Evolutionary conservation across 2,888 invertebrate species (phyloP).

Genomic region (Tachina grossa): DNA sequence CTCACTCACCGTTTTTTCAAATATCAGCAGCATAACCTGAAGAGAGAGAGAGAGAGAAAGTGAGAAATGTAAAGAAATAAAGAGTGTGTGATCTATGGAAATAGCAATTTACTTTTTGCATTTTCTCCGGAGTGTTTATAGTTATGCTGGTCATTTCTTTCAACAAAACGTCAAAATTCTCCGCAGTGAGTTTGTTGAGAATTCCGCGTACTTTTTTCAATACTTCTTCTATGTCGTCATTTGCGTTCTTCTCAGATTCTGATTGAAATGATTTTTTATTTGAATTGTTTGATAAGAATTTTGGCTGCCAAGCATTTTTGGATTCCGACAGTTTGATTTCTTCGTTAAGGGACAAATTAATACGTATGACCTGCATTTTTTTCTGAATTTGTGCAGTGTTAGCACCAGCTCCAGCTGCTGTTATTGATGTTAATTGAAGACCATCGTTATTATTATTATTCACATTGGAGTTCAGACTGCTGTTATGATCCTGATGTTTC

Average conservation of each 20-base stretch:
- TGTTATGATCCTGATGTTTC: constrained; percentile 76
- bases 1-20: constrained; percentile 81
- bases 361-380: constrained; percentile 79
- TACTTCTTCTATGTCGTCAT: constrained; percentile 77
- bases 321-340: constrained; percentile 80
- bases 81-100: not conserved
- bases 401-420: not conserved
- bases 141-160: constrained; percentile 79
- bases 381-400: constrained; percentile 15
- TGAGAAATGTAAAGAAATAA: not conserved
- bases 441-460: constrained; percentile 66
- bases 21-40: constrained; percentile 80
- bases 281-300: constrained; percentile 71
- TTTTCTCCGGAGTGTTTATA: constrained; percentile 78
- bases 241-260: constrained; percentile 33
- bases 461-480: constrained; percentile 57
- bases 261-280: constrained; percentile 45
- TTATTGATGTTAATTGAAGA: constrained; percentile 9
- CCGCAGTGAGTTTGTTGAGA: constrained; percentile 80
- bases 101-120: constrained; percentile 77
- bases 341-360: constrained; percentile 79
- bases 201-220: constrained; percentile 81
- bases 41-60: constrained; percentile 3
- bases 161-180: constrained; percentile 80
- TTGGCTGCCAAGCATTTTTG: constrained; percentile 81